Base-by-base conservation (phyloP, 2,113 vertebrate species). In the Taurulus bubalis region DNA sequence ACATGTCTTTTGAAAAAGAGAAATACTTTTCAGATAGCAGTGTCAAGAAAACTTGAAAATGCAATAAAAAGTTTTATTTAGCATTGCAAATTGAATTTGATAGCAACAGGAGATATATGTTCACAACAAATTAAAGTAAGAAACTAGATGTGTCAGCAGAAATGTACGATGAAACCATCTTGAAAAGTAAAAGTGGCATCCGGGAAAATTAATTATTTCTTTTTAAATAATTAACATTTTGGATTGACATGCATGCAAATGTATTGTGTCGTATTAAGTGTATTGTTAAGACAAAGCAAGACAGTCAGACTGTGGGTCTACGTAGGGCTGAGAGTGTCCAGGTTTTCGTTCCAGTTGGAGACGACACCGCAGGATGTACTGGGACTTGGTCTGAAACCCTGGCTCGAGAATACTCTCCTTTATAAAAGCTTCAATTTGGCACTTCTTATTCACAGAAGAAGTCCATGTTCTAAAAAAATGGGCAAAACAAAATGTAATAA, bases 371-470 rank as follows among this genome's bases (percentile, higher is more conserved):
- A 71, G 16, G 70, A 42, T 60, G 18, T 60, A 42, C 69, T 62
- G 8, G 9, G 14, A 64, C 38, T 30, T 32, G 45, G n/a, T 78
- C 28, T 28, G 53, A 66, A 47, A 40, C 18, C 34, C 6, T 3
- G 4, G 28, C 60, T 45, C 11, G 3, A 51, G 11, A 47, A 4
- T 47, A 26, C 20, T 56, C 8, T 70, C 3, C 3, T 65, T 70
- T 45, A 78, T 36, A 36, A 64, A 74, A 77, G 74, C 12, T 45
- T 79, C 4, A 26, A 4, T 67, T 26, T 69, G 22, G 12, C 14
- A 10, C 2, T n/a, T 7, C 45, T 88, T 77, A 95, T 53, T 79
- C 76, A 65, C 95, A 95, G 71, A 88, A 87, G 88, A 96, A 95
- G 85, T 96, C 95, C 59, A 82, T 79, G 7, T 79, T 89, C 94